Base-by-base conservation (phyloP, 2,888 invertebrate species). In the Xestia sexstrigata region DNA sequence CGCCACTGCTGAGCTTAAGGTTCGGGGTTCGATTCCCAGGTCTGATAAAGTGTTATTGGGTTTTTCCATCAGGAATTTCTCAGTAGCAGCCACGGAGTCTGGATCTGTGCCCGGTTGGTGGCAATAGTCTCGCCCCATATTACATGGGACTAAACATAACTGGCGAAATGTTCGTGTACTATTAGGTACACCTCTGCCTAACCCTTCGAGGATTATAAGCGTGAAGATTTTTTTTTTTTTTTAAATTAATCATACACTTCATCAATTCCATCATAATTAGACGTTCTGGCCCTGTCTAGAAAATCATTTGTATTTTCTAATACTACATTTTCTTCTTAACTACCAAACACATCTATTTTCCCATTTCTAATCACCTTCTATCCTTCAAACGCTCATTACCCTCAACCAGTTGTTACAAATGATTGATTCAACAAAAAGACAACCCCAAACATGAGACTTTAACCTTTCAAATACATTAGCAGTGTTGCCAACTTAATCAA, bases 401-500 rank as follows among this genome's bases (percentile, higher is more conserved):
- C 52, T 55, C 68, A 62, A 55, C 52, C 23, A 65, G 75, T 67
- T 75, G 66, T 70, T 68, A 76, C 60, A 66, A 52, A 72, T 84
- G 83, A 83, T 81, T 84, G 84, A 84, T 84, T 73, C 49, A 52
- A 26, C 74, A 81, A 83, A 72, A 81, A 60, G 72, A 58, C 47
- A 81, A 39, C 42, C 60, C 80, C 52, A 72, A 75, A 75, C 74
- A 58, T 49, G 35, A 76, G 13, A 73, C 45, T 47, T 83, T 83
- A 83, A 83, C 83, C 83, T 83, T 83, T 83, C 35, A 47, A 81
- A 81, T 55, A 70, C 83, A 81, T 84, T 79, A 72, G 74, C 70
- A 76, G 39, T 58, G 65, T 86, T 76, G 74, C 77, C 82, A 73
- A 79, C 86, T 86, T 84, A 81, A 86, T 86, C 86, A 86, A 58